Percentiles rank a stretch among this genome's conserved stretches.
These are phyloP conservation scores for Siniperca obscura DNA, from an alignment of 2,797 vertebrate genomes.

Conservation along the genomic window DNA sequence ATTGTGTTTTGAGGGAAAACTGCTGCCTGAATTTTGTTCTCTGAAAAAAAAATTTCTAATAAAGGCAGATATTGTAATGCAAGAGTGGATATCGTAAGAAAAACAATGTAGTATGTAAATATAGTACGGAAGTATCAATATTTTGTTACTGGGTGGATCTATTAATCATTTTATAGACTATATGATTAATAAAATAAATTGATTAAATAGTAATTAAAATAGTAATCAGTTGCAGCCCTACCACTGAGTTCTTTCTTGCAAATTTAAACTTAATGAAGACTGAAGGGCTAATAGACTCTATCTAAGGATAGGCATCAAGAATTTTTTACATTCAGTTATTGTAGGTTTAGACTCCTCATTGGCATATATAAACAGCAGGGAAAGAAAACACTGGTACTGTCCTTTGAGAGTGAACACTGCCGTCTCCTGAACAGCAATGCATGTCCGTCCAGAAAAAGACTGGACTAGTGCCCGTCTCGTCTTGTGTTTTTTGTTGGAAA, in stretches of 20 bases:
- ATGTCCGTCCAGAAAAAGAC: not conserved
- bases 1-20: too few species aligned
- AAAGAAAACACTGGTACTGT: not conserved
- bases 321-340: not conserved
- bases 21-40: too few species aligned
- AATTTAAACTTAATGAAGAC: not conserved
- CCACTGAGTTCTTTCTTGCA: not conserved
- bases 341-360: not conserved
- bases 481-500: not conserved
- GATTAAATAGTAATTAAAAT: not conserved
- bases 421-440: constrained; percentile 5
- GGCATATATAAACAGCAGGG: not conserved
- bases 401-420: not conserved
- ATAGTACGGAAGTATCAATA: not conserved
- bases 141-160: not conserved
- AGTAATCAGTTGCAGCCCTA: not conserved
- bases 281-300: not conserved
- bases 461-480: not conserved
- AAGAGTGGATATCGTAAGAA: not conserved
- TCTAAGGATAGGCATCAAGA: not conserved
- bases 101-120: not conserved
- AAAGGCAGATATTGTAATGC: not conserved
- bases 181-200: not conserved
- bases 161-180: not conserved
- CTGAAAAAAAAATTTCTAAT: not conserved